Evolutionary conservation across 2,888 invertebrate genomes (phyloP).

Genomic region (Caenorhabditis panamensis): DNA sequence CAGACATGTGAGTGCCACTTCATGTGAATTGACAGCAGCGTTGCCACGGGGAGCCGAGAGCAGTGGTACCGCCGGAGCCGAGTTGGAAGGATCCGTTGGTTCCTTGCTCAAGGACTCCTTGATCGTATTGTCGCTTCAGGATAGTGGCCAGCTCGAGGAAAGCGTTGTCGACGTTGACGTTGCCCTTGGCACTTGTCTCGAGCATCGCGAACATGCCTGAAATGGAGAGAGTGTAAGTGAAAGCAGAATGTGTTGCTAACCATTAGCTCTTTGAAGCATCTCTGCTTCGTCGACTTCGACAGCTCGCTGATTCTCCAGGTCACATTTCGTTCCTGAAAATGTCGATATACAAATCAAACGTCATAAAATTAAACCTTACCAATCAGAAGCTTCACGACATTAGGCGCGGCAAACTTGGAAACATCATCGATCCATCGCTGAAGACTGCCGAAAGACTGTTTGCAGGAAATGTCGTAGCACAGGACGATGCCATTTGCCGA

Average conservation of each 20-base stretch:
- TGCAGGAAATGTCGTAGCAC: constrained; percentile 96
- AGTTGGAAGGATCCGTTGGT: constrained; percentile 63
- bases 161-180: constrained; percentile 92
- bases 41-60: constrained; percentile 64
- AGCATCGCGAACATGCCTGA: constrained; percentile 75
- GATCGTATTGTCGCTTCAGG: constrained; percentile 85
- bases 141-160: constrained; percentile 91
- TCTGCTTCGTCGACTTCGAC: constrained; percentile 91
- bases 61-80: constrained; percentile 69
- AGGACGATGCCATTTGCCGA: constrained; percentile 97
- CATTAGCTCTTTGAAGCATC: constrained; percentile 84
- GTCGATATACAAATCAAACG: no score
- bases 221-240: background rate
- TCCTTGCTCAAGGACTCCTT: constrained; percentile 66
- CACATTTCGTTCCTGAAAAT: constrained; percentile 89
- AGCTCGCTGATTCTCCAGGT: constrained; percentile 88
- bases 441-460: constrained; percentile 91
- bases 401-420: constrained; percentile 92
- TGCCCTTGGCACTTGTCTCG: constrained; percentile 83
- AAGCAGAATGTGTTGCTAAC: constrained; percentile 24
- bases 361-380: constrained; percentile 84
- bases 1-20: background rate
- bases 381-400: constrained; percentile 91
- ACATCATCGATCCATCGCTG: constrained; percentile 97
- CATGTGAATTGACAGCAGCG: constrained; percentile 64